These are phyloP conservation scores for Globodera ellingtonae DNA, from an alignment of 1,140 invertebrate species.

Conservation along the genomic window DNA sequence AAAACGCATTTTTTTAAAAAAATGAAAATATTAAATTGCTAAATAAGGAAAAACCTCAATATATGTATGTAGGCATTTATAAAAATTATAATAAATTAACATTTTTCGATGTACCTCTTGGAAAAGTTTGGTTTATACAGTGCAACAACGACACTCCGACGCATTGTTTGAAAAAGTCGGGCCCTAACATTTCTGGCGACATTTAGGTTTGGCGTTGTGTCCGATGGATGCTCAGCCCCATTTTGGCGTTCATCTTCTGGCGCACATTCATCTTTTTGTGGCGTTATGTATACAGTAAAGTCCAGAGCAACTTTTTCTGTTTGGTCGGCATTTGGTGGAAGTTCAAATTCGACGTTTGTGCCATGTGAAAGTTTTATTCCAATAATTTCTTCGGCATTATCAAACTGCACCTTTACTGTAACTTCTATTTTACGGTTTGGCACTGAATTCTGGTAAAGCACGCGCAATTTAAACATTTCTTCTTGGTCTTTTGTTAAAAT, in stretches of 20 bases:
- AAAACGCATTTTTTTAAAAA: no score
- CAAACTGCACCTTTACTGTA: neutral
- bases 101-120: neutral
- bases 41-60: no score
- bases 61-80: no score
- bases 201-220: no score
- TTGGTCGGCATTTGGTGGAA: neutral
- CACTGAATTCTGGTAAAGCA: neutral
- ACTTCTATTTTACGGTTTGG: neutral
- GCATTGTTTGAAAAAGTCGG: no score
- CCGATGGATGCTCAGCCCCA: neutral
- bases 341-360: neutral
- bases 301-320: neutral
- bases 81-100: no score
- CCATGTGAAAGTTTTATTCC: neutral
- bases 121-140: neutral
- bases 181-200: no score
- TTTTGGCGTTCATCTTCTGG: neutral
- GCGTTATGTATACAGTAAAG: neutral
- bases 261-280: neutral
- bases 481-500: neutral
- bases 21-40: no score
- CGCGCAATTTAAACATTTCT: neutral
- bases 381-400: neutral
- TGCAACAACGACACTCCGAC: neutral